Evolutionary conservation across 2,888 invertebrate genomes (phyloP).

Genomic region (Ectobius pallidus): DNA sequence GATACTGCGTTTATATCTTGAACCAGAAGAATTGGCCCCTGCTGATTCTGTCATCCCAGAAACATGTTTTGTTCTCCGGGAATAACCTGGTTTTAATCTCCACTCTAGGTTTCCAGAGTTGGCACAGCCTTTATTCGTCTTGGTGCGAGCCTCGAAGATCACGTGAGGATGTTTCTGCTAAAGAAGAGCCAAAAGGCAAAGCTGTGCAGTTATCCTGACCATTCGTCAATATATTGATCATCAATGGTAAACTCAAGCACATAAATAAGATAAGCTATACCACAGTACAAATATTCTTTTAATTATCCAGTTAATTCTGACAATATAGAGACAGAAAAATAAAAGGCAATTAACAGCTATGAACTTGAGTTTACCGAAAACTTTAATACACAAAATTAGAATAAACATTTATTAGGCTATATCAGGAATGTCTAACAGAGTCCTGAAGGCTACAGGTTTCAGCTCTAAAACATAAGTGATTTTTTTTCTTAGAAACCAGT

Average conservation of each 20-base stretch:
- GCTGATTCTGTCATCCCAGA: conserved; percentile 30
- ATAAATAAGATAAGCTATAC: no score
- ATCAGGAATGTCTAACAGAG: no score
- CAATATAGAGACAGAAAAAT: no score
- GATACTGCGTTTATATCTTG: conserved; percentile 28
- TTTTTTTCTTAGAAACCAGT: no score
- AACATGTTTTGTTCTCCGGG: conserved; percentile 66
- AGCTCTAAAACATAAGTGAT: no score
- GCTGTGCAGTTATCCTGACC: conserved; percentile 36
- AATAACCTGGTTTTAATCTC: conserved; percentile 62
- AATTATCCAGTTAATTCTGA: no score
- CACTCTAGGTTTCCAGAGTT: conserved; percentile 79
- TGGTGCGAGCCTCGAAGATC: conserved; percentile 92
- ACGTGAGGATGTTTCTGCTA: conserved; percentile 96
- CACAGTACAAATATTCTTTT: background rate
- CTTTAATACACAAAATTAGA: no score
- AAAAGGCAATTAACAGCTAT: no score
- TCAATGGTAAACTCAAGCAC: no score
- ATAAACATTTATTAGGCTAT: no score
- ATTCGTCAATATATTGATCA: background rate
- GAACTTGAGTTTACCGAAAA: no score
- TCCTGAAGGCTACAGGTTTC: no score
- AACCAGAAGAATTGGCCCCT: background rate
- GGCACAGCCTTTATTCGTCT: conserved; percentile 90
- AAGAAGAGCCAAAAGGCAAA: conserved; percentile 40